Evolutionary conservation across 92 coral and sea anemone species (phyloP), one percentile per base, ranked within the genome.

Genomic region (Palythoa caribaeorum): DNA sequence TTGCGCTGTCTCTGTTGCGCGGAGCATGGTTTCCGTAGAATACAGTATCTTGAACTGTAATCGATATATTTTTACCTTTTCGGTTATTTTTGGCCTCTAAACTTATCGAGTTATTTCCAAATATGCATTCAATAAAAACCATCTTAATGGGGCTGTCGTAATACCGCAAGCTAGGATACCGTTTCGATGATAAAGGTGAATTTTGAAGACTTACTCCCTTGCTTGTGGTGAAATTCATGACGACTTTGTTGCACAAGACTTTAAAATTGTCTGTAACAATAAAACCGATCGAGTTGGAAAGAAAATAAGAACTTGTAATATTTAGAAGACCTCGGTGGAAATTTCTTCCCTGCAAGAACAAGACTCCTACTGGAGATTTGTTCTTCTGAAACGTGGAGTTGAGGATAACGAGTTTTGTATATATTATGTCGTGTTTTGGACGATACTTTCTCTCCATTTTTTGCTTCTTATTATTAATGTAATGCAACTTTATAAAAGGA

Each of bases 51-150:
- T 20, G 73, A 69, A 69, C 11, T 21, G 15, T 28, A 69, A 69
- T 69, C 13, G 73, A 69, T 5, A 69, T 69, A 35, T 69, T 69
- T 6, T 20, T 69, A 69, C 44, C 73, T 69, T 6, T 11, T 35
- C 38, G 11, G 73, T 20, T 1, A 12, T 28, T 69, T 21, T 21
- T 69, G n/a, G 28, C 68, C 6, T 60, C 68, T 60, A 60, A 14
- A 38, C 60, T 68, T 50, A 44, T 39, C 8, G 38, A 9, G 35
- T 80, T 80, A 13, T 65, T 47, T 5, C 85, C 74, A 80, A 80
- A 80, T 5, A 11, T 1, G 36, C 85, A 80, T 3, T 11, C 5
- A 1, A n/a, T 63, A 48, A 80, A 47, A 47, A 19, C 38, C 0
- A 80, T 40, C 9, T 65, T 28, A 1, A 19, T 47, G 13, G 40